Evolutionary conservation across 2,888 invertebrate genomes (phyloP), one percentile per base, ranked within the genome.

Genomic region (Chrysina gloriosa): DNA sequence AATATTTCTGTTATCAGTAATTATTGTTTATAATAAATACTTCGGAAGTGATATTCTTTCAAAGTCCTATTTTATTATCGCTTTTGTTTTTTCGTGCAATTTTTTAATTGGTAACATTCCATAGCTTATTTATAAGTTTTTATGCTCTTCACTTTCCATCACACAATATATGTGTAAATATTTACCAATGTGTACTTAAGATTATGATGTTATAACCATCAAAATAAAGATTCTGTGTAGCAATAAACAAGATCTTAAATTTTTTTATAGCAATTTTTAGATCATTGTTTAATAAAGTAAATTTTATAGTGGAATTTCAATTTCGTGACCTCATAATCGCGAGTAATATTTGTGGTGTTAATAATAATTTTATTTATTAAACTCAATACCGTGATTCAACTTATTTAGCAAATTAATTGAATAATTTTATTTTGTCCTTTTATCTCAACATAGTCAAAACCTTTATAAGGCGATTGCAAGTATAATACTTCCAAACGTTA

Each of bases 171-270:
- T 9, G 29, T 42, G 16, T 61, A 61, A 61, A 61, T 61, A 27
- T 61, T 61, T 61, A 61, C 42, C 42, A 27, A 45, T 61, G 29
- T 42, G 58, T 42, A 61, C 58, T 61, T 61, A 61, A 61, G 27
- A 61, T 61, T 61, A 61, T 42, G 58, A 61, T 61, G 58, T 61
- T 61, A 61, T 61, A 61, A 61, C 42, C 39, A 27, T 61, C 58
- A 42, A 61, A 61, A 61, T 61, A 61, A 42, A 61, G 42, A 61
- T 61, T 21, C 42, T 61, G 7, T 61, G 45, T 61, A 42, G 58
- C 29, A 42, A 42, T 61, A 61, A 61, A 61, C 58, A 27, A 61
- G 58, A 29, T 42, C 58, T 42, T 61, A 61, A 61, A 61, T 25
- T 39, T 27, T 58, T 61, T 61, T 61, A 61, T 42, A 45, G 11